These are phyloP conservation scores for Anodontia alba DNA, from an alignment of 2,888 invertebrate genomes.

Conservation along the genomic window DNA sequence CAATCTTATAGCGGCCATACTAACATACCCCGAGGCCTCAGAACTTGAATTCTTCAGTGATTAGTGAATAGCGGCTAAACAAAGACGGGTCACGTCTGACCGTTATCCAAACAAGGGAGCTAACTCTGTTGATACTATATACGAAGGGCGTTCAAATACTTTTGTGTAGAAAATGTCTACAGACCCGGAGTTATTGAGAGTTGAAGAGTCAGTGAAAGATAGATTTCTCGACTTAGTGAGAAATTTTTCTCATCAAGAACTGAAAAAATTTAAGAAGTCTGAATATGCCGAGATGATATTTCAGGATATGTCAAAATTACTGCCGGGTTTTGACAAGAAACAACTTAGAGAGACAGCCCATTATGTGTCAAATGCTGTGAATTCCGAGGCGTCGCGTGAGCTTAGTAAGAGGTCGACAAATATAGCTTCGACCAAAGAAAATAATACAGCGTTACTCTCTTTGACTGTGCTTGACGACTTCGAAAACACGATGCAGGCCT, in stretches of 20 bases:
- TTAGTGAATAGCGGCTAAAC: background rate
- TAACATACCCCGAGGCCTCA: background rate
- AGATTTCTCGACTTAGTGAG: background rate
- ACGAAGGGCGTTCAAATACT: background rate
- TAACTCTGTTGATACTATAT: background rate
- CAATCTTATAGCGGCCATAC: background rate
- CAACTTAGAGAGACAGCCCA: background rate
- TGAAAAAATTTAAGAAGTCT: background rate
- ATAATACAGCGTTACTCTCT: background rate
- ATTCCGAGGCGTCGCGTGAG: background rate
- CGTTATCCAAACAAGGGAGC: conserved; percentile 5
- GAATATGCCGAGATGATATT: background rate
- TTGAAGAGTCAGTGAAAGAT: background rate
- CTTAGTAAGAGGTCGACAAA: background rate
- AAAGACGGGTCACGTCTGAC: conserved; percentile 9
- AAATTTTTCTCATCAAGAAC: background rate
- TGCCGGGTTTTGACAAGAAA: background rate
- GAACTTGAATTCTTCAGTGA: background rate
- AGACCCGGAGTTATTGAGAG: background rate
- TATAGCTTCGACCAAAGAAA: background rate
- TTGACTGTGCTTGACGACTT: background rate
- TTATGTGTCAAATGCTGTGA: conserved; percentile 4
- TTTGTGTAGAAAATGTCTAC: background rate
- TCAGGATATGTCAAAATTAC: background rate
- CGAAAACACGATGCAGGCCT: background rate